Conservation (phyloP, 2,888 invertebrate species). For the Macaria notata region DNA sequence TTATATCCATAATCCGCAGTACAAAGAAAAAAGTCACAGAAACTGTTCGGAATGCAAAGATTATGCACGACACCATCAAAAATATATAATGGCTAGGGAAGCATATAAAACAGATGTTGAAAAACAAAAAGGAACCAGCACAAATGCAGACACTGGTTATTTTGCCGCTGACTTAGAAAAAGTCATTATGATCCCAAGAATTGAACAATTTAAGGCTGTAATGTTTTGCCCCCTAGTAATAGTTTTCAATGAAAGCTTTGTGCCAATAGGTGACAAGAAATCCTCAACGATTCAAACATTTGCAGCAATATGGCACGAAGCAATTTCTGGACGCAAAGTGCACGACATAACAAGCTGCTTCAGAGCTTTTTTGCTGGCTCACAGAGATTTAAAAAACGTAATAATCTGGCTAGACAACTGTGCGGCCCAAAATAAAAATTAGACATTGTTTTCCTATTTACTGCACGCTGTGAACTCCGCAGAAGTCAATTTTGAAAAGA, state of each 20-base stretch:
- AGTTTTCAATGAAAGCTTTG: neutral
- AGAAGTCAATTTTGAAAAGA: neutral
- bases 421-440: constrained; percentile 11
- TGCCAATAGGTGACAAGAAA: constrained; percentile 8
- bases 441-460: neutral
- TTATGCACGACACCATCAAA: neutral
- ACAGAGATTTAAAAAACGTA: constrained; percentile 15
- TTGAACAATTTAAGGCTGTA: no score
- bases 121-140: neutral
- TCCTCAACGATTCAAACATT: constrained; percentile 10
- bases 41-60: no score
- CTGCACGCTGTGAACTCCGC: neutral
- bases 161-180: no score
- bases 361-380: constrained; percentile 14
- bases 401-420: constrained; percentile 22
- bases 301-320: constrained; percentile 22
- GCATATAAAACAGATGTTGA: neutral
- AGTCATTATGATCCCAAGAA: neutral
- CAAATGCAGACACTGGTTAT: neutral
- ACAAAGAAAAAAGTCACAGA: neutral
- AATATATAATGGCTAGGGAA: neutral
- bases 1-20: neutral
- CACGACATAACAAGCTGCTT: constrained; percentile 15
- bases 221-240: no score
- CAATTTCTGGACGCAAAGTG: constrained; percentile 14